Conservation (phyloP, 2,113 vertebrate species). For the Labrus mixtus region DNA sequence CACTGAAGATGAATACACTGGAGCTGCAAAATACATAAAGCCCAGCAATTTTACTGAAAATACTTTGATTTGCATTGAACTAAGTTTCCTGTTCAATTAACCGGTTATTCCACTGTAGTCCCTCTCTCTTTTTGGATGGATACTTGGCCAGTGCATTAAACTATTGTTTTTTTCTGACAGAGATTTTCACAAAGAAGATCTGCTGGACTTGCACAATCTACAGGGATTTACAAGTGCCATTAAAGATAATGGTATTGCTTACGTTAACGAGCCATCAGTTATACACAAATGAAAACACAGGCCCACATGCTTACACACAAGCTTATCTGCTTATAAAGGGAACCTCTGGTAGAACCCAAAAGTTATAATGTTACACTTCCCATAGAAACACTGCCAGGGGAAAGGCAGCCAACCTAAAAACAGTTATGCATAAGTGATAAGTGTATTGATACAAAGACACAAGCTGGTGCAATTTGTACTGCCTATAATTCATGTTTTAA, state of each 20-base stretch:
- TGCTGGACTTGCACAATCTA: constrained; percentile 60
- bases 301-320: constrained; percentile 3
- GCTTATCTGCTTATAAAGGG: constrained; percentile 16
- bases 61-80: neutral
- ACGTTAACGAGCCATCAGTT: constrained; percentile 44
- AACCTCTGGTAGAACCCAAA: constrained; percentile 1
- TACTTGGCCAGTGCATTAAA: constrained; percentile 32
- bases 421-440: too few relatives aligned
- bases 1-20: neutral
- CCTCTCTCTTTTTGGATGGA: constrained; percentile 43
- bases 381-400: neutral
- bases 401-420: neutral
- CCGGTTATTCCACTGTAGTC: constrained; percentile 6
- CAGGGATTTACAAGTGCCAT: constrained; percentile 45
- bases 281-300: constrained; percentile 17
- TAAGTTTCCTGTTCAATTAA: constrained; percentile 1
- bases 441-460: neutral
- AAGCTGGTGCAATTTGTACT: neutral
- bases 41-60: neutral
- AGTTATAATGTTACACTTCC: neutral
- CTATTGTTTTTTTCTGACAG: constrained; percentile 20
- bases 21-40: neutral
- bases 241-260: constrained; percentile 51
- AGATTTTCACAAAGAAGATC: constrained; percentile 20
- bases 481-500: neutral